These are phyloP conservation scores for Otus sunia DNA, from an alignment of 2,113 vertebrate genomes.

Conservation along the genomic window DNA sequence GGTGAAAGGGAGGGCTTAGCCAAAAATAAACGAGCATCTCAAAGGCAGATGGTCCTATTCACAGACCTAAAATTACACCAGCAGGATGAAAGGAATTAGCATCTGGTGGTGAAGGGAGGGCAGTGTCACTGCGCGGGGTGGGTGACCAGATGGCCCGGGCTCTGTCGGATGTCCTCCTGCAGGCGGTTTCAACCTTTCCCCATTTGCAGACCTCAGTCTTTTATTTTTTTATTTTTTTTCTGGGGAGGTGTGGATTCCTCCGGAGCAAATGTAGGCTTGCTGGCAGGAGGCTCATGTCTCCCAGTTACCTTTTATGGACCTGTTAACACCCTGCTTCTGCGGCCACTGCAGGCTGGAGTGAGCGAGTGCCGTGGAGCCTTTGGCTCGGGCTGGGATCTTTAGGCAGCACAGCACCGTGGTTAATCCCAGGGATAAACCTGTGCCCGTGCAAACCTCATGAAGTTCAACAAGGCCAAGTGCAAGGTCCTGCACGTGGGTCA, in stretches of 20 bases:
- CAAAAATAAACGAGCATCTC: conserved; percentile 50
- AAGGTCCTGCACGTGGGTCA: no score
- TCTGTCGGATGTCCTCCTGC: neutral
- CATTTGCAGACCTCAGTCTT: neutral
- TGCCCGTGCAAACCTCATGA: no score
- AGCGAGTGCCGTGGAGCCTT: neutral
- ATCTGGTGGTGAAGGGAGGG: neutral
- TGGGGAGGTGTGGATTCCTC: neutral
- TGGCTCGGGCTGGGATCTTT: neutral
- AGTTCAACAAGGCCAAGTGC: no score
- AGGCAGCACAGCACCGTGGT: accelerated
- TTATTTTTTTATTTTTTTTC: neutral
- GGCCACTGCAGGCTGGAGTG: accelerated
- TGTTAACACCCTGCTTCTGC: conserved; percentile 5
- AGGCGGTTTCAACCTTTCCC: neutral
- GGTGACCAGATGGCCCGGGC: conserved; percentile 21
- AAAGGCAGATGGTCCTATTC: conserved; percentile 60
- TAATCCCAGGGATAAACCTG: neutral
- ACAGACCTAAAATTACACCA: conserved; percentile 49
- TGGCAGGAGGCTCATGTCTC: neutral
- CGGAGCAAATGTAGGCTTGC: neutral
- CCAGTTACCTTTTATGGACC: conserved; percentile 56
- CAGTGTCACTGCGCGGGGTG: neutral
- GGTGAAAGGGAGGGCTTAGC: conserved; percentile 18
- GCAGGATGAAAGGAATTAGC: conserved; percentile 59